Evolutionary conservation across 1,140 invertebrate species (phyloP).

Genomic region (Drosophila sturtevanti): DNA sequence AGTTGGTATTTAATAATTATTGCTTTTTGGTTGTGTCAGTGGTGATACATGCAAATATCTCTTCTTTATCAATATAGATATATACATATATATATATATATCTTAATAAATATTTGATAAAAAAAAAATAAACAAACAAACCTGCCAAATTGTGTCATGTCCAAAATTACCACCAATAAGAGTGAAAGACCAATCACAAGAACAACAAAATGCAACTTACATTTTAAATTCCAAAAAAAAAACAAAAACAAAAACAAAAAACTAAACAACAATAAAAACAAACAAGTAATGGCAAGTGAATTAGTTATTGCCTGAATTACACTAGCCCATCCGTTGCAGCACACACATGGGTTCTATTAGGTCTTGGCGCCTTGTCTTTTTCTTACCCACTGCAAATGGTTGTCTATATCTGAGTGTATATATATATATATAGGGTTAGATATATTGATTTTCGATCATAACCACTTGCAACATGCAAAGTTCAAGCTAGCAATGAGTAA

Average conservation of each 20-base stretch:
- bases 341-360: not conserved
- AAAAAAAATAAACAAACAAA: no score
- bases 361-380: constrained; percentile 43
- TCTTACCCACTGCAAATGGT: not conserved
- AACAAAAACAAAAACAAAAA: no score
- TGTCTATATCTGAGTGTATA: not conserved
- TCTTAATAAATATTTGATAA: no score
- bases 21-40: constrained; percentile 41
- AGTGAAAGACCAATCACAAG: no score
- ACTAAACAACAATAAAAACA: no score
- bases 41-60: constrained; percentile 5
- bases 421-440: constrained; percentile 47
- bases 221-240: constrained; percentile 12
- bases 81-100: no score
- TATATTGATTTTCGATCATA: constrained; percentile 79
- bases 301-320: not conserved
- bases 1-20: constrained; percentile 65
- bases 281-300: constrained; percentile 1
- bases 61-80: not conserved
- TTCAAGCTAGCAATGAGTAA: constrained; percentile 24
- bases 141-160: no score
- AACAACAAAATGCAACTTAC: not conserved
- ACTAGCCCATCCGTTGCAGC: not conserved
- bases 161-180: no score
- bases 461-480: constrained; percentile 72